Conservation (phyloP, 2,888 invertebrate species). For the Sericinus montela region DNA sequence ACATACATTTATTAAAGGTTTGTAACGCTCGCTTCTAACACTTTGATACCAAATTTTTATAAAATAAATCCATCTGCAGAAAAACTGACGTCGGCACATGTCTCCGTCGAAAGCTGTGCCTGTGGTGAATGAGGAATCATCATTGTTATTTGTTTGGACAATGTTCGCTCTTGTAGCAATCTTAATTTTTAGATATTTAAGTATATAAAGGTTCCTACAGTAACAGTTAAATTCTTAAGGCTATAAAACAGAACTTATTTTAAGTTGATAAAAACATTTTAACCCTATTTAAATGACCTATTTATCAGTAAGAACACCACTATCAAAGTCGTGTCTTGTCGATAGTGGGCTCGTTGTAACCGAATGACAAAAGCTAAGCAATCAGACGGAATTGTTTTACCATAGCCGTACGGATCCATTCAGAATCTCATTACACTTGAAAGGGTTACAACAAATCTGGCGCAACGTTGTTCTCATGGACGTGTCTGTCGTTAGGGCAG, state of each 20-base stretch:
- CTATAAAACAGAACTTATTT: background rate
- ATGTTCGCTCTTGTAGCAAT: constrained; percentile 41
- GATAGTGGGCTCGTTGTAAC: constrained; percentile 42
- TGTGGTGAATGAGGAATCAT: constrained; percentile 33
- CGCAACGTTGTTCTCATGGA: constrained; percentile 75
- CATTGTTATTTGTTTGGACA: constrained; percentile 42
- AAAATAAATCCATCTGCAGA: constrained; percentile 4
- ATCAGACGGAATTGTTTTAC: constrained; percentile 65
- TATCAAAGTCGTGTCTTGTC: background rate
- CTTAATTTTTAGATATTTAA: constrained; percentile 33
- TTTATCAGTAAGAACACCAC: background rate
- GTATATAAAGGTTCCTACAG: too few relatives aligned
- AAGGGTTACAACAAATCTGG: constrained; percentile 74
- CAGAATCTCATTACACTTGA: constrained; percentile 77
- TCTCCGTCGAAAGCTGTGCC: constrained; percentile 19
- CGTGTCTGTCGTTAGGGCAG: constrained; percentile 77
- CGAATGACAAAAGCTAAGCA: constrained; percentile 60
- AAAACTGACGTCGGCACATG: constrained; percentile 4
- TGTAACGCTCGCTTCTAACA: background rate
- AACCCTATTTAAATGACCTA: too few relatives aligned
- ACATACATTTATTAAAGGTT: too few relatives aligned
- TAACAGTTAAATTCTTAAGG: too few relatives aligned
- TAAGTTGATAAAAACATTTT: background rate
- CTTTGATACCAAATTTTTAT: background rate
- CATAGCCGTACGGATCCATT: constrained; percentile 69